These are phyloP conservation scores for Epirrita christyi DNA, from an alignment of 2,888 invertebrate species.

Conservation along the genomic window DNA sequence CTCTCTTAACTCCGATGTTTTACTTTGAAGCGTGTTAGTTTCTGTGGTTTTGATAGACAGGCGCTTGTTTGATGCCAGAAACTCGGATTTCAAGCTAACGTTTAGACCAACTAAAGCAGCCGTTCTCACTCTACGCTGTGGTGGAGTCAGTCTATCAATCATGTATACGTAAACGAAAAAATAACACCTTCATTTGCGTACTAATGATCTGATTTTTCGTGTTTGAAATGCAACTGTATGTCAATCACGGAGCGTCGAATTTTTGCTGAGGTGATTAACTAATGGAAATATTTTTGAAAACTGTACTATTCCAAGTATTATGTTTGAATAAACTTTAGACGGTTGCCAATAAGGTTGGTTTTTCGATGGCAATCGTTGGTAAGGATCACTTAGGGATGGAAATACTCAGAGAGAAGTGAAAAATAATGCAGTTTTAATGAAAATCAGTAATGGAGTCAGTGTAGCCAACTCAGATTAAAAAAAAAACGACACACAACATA, in stretches of 20 bases:
- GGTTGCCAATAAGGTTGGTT: slow-evolving; percentile 1
- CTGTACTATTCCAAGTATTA: too few relatives aligned
- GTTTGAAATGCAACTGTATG: slow-evolving; percentile 17
- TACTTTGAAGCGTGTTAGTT: too few relatives aligned
- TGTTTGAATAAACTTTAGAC: neutral
- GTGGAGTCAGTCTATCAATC: slow-evolving; percentile 17
- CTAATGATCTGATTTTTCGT: slow-evolving; percentile 17
- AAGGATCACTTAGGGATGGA: slow-evolving; percentile 1
- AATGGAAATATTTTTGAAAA: neutral
- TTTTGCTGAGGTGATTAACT: neutral
- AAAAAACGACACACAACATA: too few relatives aligned
- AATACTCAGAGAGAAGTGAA: neutral
- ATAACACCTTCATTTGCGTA: slow-evolving; percentile 22
- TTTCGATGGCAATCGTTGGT: neutral
- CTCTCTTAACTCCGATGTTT: too few relatives aligned
- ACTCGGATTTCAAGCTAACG: too few relatives aligned
- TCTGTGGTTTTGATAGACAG: too few relatives aligned
- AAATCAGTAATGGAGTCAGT: too few relatives aligned
- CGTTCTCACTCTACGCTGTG: neutral
- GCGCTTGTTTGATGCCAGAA: too few relatives aligned
- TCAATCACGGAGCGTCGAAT: slow-evolving; percentile 1
- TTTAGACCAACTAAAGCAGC: too few relatives aligned
- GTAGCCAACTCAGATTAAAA: too few relatives aligned
- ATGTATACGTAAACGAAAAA: slow-evolving; percentile 21
- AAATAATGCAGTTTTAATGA: slow-evolving; percentile 10